Conservation (phyloP, 2,113 vertebrate genomes). For the Macheiramphus alcinus region DNA sequence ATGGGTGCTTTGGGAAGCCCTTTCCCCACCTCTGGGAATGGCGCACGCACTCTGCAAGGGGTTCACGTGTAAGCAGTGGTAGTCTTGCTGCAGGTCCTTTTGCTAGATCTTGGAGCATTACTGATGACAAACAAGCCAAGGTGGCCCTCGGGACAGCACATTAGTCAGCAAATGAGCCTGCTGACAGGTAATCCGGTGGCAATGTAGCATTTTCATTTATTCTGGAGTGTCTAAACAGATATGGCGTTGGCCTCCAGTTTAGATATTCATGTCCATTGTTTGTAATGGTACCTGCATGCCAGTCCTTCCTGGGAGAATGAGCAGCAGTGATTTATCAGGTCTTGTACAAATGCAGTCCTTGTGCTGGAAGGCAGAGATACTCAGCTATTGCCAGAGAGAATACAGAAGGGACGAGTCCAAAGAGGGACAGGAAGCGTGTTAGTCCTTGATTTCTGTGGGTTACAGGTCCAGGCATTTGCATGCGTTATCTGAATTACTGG, state of each 20-base stretch:
- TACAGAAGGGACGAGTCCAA: background rate
- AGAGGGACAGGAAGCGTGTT: background rate
- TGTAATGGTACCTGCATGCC: rapidly evolving
- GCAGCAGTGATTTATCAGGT: background rate
- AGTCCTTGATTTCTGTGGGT: background rate
- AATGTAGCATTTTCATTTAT: background rate
- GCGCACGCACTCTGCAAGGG: rapidly evolving
- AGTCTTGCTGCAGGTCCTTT: background rate
- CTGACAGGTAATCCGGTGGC: background rate
- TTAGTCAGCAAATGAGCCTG: background rate
- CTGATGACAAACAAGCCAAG: background rate
- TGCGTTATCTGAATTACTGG: background rate
- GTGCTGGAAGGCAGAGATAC: background rate
- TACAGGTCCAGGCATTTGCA: background rate
- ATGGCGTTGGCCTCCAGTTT: background rate
- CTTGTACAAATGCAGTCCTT: background rate
- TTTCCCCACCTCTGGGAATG: background rate
- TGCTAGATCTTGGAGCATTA: background rate
- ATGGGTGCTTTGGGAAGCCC: background rate
- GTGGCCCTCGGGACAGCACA: background rate
- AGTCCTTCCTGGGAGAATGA: background rate
- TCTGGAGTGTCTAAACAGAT: background rate
- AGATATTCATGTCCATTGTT: background rate
- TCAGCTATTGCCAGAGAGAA: background rate
- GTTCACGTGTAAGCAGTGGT: rapidly evolving